Base-by-base conservation (phyloP, 2,113 vertebrate species). In the Salvelinus fontinalis region DNA sequence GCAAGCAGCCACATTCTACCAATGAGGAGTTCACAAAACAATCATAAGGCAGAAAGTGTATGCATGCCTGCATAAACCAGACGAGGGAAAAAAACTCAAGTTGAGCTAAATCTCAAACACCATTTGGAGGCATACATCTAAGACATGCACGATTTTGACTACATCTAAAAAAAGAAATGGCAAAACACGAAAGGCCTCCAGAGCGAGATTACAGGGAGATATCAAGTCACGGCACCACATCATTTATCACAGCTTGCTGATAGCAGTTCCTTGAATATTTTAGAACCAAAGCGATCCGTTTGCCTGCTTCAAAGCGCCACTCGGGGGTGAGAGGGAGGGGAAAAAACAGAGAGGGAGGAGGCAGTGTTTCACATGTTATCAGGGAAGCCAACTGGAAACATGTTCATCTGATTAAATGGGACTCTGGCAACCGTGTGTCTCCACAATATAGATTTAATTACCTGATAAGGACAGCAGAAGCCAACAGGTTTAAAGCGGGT, bases 341-440 rank as follows among this genome's bases (percentile, higher is more conserved):
- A 64, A 69, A 31, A 59, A 72, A 73, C 8, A 8, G 49, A 67
- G 65, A 54, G 72, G 76, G 64, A 0, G 3, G 20, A 71, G 81
- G 16, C 20, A 66, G 24, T 18, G 27, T 78, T 83, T 78, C 82
- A 83, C 80, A 86, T 88, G 75, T 77, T 81, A 87, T 88, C 85
- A 78, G 87, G 79, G 74, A 82, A 64, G 60, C 26, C 11, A n/a
- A 73, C 64, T 75, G 67, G 69, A 81, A 85, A 80, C 71, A 48
- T 7, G 20, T 49, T 29, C 65, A 62, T 62, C 59, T 73, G 75
- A 88, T 88, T 84, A 85, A 86, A 88, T 75, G 29, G 26, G 29
- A 70, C 44, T 54, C n/a, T 31, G 71, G 79, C 85, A 79, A 69
- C 69, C 71, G 51, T 54, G 59, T 70, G 57, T 2, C 74, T 73